phyloP scores from a whole-genome alignment of 2,888 invertebrate genomes.

The Melanargia galathea region DNA sequence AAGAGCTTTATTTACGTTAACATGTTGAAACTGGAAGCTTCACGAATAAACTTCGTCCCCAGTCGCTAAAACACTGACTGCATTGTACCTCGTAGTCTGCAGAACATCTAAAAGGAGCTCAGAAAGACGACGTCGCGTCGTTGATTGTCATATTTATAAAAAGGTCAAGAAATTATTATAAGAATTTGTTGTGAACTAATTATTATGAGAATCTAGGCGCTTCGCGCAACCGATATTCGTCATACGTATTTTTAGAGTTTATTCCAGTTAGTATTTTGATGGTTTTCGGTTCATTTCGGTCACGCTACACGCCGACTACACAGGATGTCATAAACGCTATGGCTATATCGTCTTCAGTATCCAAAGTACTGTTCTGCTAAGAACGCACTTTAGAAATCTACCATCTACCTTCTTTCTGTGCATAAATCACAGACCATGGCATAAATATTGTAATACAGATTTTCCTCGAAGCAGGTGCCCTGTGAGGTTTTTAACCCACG shows the following conservation, averaged over 20 bases:
- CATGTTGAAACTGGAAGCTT: background rate
- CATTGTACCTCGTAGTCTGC: background rate
- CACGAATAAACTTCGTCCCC: background rate
- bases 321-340: conserved; percentile 71
- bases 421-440: too few relatives aligned
- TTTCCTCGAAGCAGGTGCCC: too few relatives aligned
- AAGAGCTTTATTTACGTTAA: background rate
- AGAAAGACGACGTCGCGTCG: background rate
- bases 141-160: conserved; percentile 3
- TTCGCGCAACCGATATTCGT: conserved; percentile 30
- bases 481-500: too few relatives aligned
- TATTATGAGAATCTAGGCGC: conserved; percentile 32
- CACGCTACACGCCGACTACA: conserved; percentile 54
- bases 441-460: too few relatives aligned
- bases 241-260: conserved; percentile 61
- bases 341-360: conserved; percentile 30
- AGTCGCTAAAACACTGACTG: too few relatives aligned
- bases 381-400: too few relatives aligned
- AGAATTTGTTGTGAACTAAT: conserved; percentile 19
- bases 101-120: background rate
- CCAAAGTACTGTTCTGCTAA: conserved; percentile 46
- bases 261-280: conserved; percentile 64
- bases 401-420: too few relatives aligned
- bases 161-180: conserved; percentile 13
- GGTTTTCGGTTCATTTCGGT: conserved; percentile 61